Conservation (phyloP, 2,888 invertebrate genomes). For the Cristatella mucedo region DNA sequence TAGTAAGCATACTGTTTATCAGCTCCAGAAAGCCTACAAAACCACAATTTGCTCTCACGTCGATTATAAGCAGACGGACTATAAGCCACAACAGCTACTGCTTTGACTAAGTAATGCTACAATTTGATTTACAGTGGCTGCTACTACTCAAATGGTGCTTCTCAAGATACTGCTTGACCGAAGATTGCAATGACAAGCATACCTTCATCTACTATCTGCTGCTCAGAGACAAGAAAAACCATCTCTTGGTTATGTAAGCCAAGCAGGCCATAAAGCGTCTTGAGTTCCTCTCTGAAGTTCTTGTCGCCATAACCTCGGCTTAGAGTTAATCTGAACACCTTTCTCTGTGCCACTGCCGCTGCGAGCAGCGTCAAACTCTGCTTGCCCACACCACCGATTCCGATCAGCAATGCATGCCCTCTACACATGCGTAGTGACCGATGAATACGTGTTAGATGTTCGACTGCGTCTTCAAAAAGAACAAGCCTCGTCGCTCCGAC, state of each 20-base stretch:
- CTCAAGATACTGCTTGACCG: too few relatives aligned
- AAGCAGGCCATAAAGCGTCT: conserved; percentile 10
- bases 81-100: background rate
- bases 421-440: conserved; percentile 11
- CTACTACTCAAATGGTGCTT: too few relatives aligned
- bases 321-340: conserved; percentile 11
- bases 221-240: conserved; percentile 11
- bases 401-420: conserved; percentile 12
- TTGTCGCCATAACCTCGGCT: conserved; percentile 11
- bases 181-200: too few relatives aligned
- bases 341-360: background rate
- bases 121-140: too few relatives aligned
- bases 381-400: conserved; percentile 12
- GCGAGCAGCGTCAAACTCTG: conserved; percentile 8
- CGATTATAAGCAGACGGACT: background rate
- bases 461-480: conserved; percentile 13
- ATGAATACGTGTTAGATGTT: conserved; percentile 12
- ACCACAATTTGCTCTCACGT: background rate
- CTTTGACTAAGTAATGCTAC: too few relatives aligned
- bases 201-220: conserved; percentile 13
- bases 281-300: conserved; percentile 13
- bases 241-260: conserved; percentile 11
- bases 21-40: conserved; percentile 13
- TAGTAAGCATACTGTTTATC: conserved; percentile 13
- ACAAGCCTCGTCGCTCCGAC: conserved; percentile 10